phyloP scores from a whole-genome alignment of 1,140 invertebrate species.

The Heliconius eleuchia region DNA sequence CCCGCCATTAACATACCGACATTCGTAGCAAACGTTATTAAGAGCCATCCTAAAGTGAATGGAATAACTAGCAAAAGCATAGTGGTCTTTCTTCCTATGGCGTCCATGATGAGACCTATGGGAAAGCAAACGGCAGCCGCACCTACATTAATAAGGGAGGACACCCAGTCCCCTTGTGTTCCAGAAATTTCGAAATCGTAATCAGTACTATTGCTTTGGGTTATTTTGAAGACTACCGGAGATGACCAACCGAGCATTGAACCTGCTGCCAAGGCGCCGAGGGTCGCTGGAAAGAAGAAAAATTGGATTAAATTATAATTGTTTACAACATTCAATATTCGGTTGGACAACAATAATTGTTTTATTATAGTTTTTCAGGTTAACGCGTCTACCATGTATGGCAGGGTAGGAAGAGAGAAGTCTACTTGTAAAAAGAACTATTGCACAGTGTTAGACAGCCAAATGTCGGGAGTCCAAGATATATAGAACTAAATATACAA shows the following conservation, averaged over 20 bases:
- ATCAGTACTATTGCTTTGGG: constrained; percentile 63
- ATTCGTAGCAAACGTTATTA: constrained; percentile 86
- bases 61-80: constrained; percentile 87
- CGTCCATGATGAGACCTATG: constrained; percentile 88
- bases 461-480: too few relatives aligned
- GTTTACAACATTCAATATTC: neutral
- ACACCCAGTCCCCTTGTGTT: constrained; percentile 86
- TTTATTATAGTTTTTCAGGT: neutral
- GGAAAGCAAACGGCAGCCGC: constrained; percentile 87
- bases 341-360: too few relatives aligned
- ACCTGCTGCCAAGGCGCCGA: constrained; percentile 82
- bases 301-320: neutral
- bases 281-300: constrained; percentile 75
- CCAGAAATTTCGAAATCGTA: constrained; percentile 81
- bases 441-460: too few relatives aligned
- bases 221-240: constrained; percentile 83
- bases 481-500: too few relatives aligned
- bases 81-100: constrained; percentile 87
- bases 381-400: too few relatives aligned
- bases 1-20: constrained; percentile 87
- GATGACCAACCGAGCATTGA: constrained; percentile 89
- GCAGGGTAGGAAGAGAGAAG: too few relatives aligned
- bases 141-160: constrained; percentile 86
- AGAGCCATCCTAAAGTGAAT: constrained; percentile 88
- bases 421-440: too few relatives aligned